A percentile compares a stretch with the other conserved stretches of the same genome.
phyloP scores from a whole-genome alignment of 1,140 invertebrate species.

The Pomacea maculata region DNA sequence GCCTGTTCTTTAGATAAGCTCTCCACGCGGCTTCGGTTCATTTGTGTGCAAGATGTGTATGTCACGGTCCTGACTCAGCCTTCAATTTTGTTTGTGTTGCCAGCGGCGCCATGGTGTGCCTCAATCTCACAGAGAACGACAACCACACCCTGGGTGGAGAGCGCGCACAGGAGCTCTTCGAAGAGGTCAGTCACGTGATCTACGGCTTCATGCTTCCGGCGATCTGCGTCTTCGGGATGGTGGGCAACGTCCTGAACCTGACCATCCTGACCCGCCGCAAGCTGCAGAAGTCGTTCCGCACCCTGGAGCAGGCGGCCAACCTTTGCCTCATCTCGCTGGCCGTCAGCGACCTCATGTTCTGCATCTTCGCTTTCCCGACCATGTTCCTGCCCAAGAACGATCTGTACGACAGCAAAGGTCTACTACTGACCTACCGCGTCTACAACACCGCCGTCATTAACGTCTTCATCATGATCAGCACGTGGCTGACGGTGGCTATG shows the following conservation, averaged over 20 bases:
- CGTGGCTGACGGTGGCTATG: conserved; percentile 63
- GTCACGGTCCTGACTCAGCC: no score
- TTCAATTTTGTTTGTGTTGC: neutral
- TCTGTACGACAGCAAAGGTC: conserved; percentile 36
- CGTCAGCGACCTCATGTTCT: conserved; percentile 57
- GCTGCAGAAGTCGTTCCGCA: conserved; percentile 54
- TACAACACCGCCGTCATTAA: conserved; percentile 60
- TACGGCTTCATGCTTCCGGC: conserved; percentile 52
- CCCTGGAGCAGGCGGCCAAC: conserved; percentile 58
- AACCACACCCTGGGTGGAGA: conserved; percentile 22
- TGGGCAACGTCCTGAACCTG: conserved; percentile 60
- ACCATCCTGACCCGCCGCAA: conserved; percentile 57
- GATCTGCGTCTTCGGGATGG: conserved; percentile 59
- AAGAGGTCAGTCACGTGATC: conserved; percentile 41
- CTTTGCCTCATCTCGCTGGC: conserved; percentile 57
- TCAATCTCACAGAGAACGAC: conserved; percentile 10
- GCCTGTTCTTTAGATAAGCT: no score
- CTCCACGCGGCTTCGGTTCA: no score
- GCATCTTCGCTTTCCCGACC: conserved; percentile 59
- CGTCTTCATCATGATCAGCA: conserved; percentile 62
- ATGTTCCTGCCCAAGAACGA: conserved; percentile 56
- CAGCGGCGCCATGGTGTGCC: conserved; percentile 23
- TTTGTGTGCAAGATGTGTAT: no score
- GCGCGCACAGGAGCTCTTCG: conserved; percentile 34
- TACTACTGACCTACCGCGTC: conserved; percentile 54